Evolutionary conservation across 2,888 invertebrate species (phyloP).

Genomic region (Caenorhabditis drosophilae): DNA sequence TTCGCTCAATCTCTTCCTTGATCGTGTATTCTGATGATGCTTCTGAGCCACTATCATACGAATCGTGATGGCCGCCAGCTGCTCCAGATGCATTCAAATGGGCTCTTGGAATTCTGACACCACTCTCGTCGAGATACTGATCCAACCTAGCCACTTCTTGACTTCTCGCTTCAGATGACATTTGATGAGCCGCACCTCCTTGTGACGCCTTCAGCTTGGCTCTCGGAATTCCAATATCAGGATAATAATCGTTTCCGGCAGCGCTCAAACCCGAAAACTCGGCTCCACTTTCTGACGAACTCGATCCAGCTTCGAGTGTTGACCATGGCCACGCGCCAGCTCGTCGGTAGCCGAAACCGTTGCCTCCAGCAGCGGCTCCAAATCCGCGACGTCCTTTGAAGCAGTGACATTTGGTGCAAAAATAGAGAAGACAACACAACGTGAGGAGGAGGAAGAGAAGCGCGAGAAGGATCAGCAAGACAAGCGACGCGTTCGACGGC

Average conservation of each 20-base stretch:
- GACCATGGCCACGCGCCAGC: constrained; percentile 65
- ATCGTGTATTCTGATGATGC: constrained; percentile 67
- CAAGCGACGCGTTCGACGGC: constrained; percentile 60
- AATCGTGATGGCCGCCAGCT: no score
- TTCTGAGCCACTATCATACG: constrained; percentile 58
- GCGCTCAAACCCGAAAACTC: constrained; percentile 58
- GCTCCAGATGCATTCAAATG: constrained; percentile 51
- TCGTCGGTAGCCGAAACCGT: constrained; percentile 41
- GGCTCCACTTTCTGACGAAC: constrained; percentile 61
- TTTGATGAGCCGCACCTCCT: constrained; percentile 10
- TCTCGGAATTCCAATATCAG: constrained; percentile 66
- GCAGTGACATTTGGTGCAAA: constrained; percentile 67
- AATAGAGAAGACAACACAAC: constrained; percentile 65
- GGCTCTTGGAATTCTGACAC: constrained; percentile 65
- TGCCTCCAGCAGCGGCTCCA: constrained; percentile 35
- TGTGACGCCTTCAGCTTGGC: constrained; percentile 62
- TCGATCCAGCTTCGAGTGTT: constrained; percentile 66
- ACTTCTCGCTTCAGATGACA: no score
- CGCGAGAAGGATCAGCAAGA: constrained; percentile 64
- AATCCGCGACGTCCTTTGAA: constrained; percentile 49
- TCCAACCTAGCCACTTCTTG: constrained; percentile 61
- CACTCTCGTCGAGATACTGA: constrained; percentile 55
- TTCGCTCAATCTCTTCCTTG: constrained; percentile 64
- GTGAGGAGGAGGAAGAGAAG: constrained; percentile 66
- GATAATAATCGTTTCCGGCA: constrained; percentile 64